A percentile compares a stretch with the other conserved stretches of the same genome.
Evolutionary conservation across 2,113 vertebrate genomes (phyloP).

Genomic region (Hippopotamus amphibius): DNA sequence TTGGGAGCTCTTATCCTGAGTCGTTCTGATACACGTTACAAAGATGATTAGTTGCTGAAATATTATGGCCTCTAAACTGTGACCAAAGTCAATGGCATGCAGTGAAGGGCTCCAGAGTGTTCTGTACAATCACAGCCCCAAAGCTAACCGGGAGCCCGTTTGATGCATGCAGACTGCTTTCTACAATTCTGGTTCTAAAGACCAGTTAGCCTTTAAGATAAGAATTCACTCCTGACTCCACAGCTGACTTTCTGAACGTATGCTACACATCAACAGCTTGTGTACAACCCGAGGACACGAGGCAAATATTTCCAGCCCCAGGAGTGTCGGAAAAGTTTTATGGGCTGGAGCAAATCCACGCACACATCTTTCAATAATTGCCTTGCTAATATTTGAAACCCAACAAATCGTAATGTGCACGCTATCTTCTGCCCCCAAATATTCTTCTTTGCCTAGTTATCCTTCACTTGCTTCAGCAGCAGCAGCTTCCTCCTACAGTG

Average conservation of each 20-base stretch:
- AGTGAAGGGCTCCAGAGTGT: background rate
- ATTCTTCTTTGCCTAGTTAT: background rate
- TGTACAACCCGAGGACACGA: background rate
- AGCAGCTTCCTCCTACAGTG: background rate
- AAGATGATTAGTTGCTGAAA: background rate
- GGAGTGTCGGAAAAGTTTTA: background rate
- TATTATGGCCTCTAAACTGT: background rate
- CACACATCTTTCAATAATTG: background rate
- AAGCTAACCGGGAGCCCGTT: background rate
- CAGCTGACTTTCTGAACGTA: background rate
- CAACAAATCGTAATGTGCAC: background rate
- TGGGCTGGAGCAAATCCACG: background rate
- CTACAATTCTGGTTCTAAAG: background rate
- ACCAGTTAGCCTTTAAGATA: background rate
- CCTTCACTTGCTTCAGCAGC: background rate
- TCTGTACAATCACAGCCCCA: background rate
- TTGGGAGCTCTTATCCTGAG: background rate
- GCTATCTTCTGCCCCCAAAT: background rate
- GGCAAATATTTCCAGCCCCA: background rate
- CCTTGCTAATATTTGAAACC: background rate
- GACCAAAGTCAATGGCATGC: background rate
- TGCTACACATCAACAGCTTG: background rate
- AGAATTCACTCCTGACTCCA: background rate
- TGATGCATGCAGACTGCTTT: background rate
- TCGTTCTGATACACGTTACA: background rate